Conservation (phyloP, 2,113 vertebrate species). For the Notothenia coriiceps region DNA sequence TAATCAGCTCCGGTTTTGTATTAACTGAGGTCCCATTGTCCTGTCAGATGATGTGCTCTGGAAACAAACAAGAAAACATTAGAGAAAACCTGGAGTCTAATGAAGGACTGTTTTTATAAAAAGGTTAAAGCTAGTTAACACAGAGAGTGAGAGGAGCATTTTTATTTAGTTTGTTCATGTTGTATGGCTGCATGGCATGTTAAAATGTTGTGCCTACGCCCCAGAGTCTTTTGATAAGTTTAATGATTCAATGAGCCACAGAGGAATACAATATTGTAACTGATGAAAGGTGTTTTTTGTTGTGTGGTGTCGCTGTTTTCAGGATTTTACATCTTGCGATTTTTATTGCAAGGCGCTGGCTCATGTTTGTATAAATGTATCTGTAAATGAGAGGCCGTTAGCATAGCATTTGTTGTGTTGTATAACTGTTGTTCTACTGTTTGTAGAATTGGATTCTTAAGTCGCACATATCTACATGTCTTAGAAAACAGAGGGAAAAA, state of each 20-base stretch:
- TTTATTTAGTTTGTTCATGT: slow-evolving; percentile 25
- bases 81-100: slow-evolving; percentile 24
- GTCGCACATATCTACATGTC: slow-evolving; percentile 17
- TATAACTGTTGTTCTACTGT: slow-evolving; percentile 32
- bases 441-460: slow-evolving; percentile 19
- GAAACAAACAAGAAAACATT: neutral
- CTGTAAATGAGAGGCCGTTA: slow-evolving; percentile 39
- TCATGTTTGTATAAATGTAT: slow-evolving; percentile 54
- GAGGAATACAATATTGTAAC: slow-evolving; percentile 30
- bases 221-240: slow-evolving; percentile 27
- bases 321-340: slow-evolving; percentile 32
- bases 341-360: slow-evolving; percentile 40
- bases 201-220: slow-evolving; percentile 45
- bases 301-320: slow-evolving; percentile 34
- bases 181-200: slow-evolving; percentile 28
- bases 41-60: too few species aligned
- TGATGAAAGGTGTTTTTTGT: neutral
- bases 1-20: slow-evolving; percentile 40
- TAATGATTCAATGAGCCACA: slow-evolving; percentile 4
- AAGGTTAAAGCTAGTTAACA: slow-evolving; percentile 41
- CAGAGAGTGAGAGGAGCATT: slow-evolving; percentile 5
- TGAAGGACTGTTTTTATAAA: slow-evolving; percentile 21
- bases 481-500: neutral
- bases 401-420: slow-evolving; percentile 27
- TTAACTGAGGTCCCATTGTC: too few species aligned